Evolutionary conservation across 2,888 invertebrate genomes (phyloP).

Genomic region (Asteroscopus sphinx): DNA sequence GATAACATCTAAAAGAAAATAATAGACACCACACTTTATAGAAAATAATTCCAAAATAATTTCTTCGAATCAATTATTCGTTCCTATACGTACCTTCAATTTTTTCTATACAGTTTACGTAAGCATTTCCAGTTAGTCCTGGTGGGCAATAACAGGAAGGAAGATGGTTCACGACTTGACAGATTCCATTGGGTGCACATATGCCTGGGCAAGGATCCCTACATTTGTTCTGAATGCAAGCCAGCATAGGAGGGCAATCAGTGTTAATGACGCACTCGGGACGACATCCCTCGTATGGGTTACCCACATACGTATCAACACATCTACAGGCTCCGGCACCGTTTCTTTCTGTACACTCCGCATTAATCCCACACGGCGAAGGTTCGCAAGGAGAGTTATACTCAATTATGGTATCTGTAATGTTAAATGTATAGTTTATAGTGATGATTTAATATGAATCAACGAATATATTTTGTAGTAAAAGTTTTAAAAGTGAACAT

Average conservation of each 20-base stretch:
- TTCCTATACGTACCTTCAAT: conserved; percentile 72
- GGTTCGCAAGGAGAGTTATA: conserved; percentile 91
- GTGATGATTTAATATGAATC: not conserved
- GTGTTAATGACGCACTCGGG: conserved; percentile 95
- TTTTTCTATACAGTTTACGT: conserved; percentile 89
- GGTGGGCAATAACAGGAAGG: conserved; percentile 93
- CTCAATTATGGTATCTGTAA: conserved; percentile 78
- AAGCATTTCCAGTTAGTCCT: conserved; percentile 93
- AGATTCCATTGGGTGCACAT: conserved; percentile 93
- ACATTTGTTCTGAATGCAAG: conserved; percentile 94
- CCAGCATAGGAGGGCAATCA: conserved; percentile 93
- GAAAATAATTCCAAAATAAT: conserved; percentile 4
- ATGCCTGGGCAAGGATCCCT: conserved; percentile 94
- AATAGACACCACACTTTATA: not conserved
- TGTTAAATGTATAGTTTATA: conserved; percentile 19
- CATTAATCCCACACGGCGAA: conserved; percentile 92
- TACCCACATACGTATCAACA: conserved; percentile 88
- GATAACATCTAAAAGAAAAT: conserved; percentile 71
- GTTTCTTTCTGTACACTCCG: conserved; percentile 91
- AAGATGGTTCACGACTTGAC: conserved; percentile 93
- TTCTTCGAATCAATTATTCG: not conserved
- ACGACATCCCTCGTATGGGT: conserved; percentile 91
- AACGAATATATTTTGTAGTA: not conserved
- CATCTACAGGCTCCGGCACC: conserved; percentile 93
- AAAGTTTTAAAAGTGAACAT: not conserved